These are phyloP conservation scores for Mactromeris polynyma DNA, from an alignment of 2,888 invertebrate species.

Conservation along the genomic window DNA sequence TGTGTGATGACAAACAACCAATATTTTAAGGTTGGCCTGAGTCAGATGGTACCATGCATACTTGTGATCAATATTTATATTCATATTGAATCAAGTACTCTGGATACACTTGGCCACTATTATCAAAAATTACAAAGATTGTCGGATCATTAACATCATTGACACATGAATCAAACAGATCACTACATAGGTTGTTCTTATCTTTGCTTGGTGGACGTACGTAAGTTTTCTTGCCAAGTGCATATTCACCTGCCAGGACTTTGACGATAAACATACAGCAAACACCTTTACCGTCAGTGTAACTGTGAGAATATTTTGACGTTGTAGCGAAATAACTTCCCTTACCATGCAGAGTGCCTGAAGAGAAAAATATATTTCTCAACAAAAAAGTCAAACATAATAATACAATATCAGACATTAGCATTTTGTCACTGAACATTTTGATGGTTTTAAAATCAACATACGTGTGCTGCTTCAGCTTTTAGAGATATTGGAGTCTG, in stretches of 20 bases:
- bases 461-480: too few relatives aligned
- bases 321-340: slow-evolving; percentile 82
- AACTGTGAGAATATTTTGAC: slow-evolving; percentile 73
- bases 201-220: slow-evolving; percentile 81
- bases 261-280: slow-evolving; percentile 78
- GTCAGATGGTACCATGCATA: too few relatives aligned
- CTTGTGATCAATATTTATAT: slow-evolving; percentile 23
- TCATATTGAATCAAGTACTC: slow-evolving; percentile 80
- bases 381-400: too few relatives aligned
- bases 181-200: slow-evolving; percentile 70
- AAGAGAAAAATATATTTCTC: too few relatives aligned
- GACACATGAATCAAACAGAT: slow-evolving; percentile 82
- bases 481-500: too few relatives aligned
- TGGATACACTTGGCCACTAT: slow-evolving; percentile 81
- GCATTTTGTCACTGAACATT: too few relatives aligned
- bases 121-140: slow-evolving; percentile 82
- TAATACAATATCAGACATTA: too few relatives aligned
- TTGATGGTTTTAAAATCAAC: too few relatives aligned
- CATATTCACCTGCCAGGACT: slow-evolving; percentile 80
- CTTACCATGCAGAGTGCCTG: slow-evolving; percentile 75
- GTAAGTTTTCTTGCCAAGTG: slow-evolving; percentile 69
- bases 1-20: too few relatives aligned
- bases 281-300: slow-evolving; percentile 59
- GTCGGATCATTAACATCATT: slow-evolving; percentile 75
- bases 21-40: too few relatives aligned